Percentiles rank a stretch among this genome's conserved stretches.
phyloP scores from a whole-genome alignment of 2,113 vertebrate species.

The Pelobates fuscus region DNA sequence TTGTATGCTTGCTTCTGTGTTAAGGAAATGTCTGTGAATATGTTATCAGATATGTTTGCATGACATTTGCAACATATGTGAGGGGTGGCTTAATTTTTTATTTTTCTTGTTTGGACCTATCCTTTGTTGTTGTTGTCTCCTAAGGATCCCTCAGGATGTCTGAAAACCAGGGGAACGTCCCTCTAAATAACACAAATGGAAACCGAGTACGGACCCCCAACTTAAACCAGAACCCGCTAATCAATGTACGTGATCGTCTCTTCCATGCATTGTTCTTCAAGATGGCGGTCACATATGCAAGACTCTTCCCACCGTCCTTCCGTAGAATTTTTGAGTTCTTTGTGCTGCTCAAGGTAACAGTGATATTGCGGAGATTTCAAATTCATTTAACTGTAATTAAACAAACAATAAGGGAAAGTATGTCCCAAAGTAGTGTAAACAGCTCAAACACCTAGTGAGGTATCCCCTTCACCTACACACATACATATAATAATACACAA shows the following conservation, averaged over 20 bases:
- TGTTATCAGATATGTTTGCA: no score
- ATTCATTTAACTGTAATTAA: no score
- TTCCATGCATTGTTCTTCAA: constrained; percentile 98
- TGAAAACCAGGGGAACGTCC: constrained; percentile 72
- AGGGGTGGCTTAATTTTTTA: no score
- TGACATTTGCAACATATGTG: no score
- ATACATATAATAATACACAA: no score
- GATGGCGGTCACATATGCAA: constrained; percentile 97
- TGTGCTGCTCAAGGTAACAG: constrained; percentile 89
- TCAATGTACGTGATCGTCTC: constrained; percentile 94
- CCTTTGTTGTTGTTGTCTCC: not conserved
- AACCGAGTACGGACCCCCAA: constrained; percentile 84
- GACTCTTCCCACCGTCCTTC: constrained; percentile 94
- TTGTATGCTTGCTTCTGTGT: no score
- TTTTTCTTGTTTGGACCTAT: no score
- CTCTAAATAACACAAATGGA: constrained; percentile 59
- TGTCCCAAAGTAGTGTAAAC: no score
- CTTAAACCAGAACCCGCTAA: constrained; percentile 94
- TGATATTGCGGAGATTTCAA: not conserved
- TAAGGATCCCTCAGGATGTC: constrained; percentile 72
- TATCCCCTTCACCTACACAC: no score
- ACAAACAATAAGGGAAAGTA: no score
- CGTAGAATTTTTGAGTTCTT: constrained; percentile 96
- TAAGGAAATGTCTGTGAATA: no score
- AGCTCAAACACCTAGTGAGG: no score